Evolutionary conservation across 2,888 invertebrate species (phyloP).

Genomic region (Sminthurinus aureus): DNA sequence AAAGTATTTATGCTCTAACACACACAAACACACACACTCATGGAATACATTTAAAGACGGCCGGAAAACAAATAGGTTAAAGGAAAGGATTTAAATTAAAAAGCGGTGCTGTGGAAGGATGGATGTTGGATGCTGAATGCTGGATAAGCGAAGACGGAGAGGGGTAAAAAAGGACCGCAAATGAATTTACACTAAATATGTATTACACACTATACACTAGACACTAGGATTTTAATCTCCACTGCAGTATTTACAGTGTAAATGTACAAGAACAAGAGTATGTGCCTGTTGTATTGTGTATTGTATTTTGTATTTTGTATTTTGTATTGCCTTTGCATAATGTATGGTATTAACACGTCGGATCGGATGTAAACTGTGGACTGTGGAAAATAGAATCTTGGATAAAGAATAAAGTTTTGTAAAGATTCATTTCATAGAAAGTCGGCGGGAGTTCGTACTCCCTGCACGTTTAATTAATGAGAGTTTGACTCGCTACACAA

Average conservation of each 20-base stretch:
- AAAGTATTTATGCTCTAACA: no score
- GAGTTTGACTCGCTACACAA: slow-evolving; percentile 4
- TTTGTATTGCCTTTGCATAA: no score
- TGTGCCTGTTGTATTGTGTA: not conserved
- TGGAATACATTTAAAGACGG: no score
- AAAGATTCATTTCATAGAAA: not conserved
- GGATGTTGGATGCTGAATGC: not conserved
- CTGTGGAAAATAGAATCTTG: no score
- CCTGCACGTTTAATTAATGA: slow-evolving; percentile 14
- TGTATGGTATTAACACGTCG: no score
- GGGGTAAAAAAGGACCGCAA: not conserved
- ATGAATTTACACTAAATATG: not conserved
- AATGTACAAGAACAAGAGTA: not conserved
- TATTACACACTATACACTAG: not conserved
- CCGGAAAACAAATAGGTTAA: not conserved
- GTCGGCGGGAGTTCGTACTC: not conserved
- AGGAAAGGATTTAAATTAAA: slow-evolving; percentile 10
- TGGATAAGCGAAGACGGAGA: not conserved
- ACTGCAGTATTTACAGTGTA: no score
- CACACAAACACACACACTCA: no score
- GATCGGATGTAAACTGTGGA: no score
- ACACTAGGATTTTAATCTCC: not conserved
- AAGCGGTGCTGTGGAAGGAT: not conserved
- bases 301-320: no score
- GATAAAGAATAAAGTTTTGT: no score